Base-by-base conservation (phyloP, 92 coral and sea anemone species). In the Zoanthus gigantus region DNA sequence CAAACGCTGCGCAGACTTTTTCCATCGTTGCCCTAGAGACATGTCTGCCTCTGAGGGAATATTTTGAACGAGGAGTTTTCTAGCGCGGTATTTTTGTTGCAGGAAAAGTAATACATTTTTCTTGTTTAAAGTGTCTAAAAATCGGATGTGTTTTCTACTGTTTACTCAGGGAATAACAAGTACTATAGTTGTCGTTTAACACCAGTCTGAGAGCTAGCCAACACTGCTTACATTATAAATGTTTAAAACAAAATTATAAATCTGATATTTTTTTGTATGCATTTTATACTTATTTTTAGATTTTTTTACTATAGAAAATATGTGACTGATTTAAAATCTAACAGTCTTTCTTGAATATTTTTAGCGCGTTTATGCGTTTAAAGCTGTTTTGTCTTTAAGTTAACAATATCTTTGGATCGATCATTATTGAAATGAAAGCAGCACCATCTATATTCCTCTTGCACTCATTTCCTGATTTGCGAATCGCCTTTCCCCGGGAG, bases 21-120 rank as follows among this genome's bases (percentile, higher is more conserved):
- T 29, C 52, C 45, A 45, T 71, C 71, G 85, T 81, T 81, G 85
- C 85, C 85, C 9, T 81, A 81, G 85, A 81, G 74, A 81, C 83
- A 79, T 79, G 31, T 61, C 60, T 34, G 30, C 85, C 30, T 81
- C 46, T 81, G 58, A n/a, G 60, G 74, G 74, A 45, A 47, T 42
- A 66, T 68, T 53, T 53, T 53, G 57, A 28, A n/a, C 31, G 5
- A 11, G 15, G 10, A 44, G 45, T 48, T 74, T 32, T 12, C 17
- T 63, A 18, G 10, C 42, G 32, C 61, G 57, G 45, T 7, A n/a
- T 29, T 66, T 66, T 81, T 29, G 23, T 23, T 47, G 42, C 32
- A 14, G n/a, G 57, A 5, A 12, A 66, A 81, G 29, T 9, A 18
- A 4, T 2, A 29, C 23, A 1, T 66, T 17, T 46, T 81, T 47